Evolutionary conservation across 2,797 vertebrate genomes (phyloP).

Genomic region (Siniperca undulata): DNA sequence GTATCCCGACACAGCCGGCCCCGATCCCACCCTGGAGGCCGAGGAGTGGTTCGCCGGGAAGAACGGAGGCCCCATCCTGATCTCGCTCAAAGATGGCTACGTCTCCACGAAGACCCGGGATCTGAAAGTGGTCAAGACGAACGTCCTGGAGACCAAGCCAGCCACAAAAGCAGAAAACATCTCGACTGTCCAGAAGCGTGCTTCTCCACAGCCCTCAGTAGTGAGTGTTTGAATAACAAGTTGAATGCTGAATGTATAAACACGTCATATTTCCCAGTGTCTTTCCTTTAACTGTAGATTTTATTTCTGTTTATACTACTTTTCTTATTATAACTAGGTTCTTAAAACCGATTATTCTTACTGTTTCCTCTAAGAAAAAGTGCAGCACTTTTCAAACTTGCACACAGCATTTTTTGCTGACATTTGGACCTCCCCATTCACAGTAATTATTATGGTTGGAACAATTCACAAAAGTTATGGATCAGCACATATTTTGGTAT

Average conservation of each 20-base stretch:
- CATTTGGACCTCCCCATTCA: slow-evolving; percentile 7
- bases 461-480: slow-evolving; percentile 53
- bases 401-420: slow-evolving; percentile 36
- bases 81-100: slow-evolving; percentile 96
- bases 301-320: background rate
- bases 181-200: slow-evolving; percentile 86
- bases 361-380: background rate
- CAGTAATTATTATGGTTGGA: slow-evolving; percentile 61
- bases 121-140: slow-evolving; percentile 95
- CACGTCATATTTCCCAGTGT: background rate
- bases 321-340: background rate
- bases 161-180: slow-evolving; percentile 90
- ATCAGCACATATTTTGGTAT: slow-evolving; percentile 66
- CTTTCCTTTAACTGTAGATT: background rate
- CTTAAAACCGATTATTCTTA: background rate
- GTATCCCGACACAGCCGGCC: slow-evolving; percentile 96
- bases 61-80: slow-evolving; percentile 93
- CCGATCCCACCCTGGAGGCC: slow-evolving; percentile 93
- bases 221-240: slow-evolving; percentile 78
- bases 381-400: slow-evolving; percentile 1
- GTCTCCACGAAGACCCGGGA: slow-evolving; percentile 95
- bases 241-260: background rate
- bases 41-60: slow-evolving; percentile 98
- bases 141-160: slow-evolving; percentile 93
- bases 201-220: slow-evolving; percentile 82